Conservation (phyloP, 2,797 vertebrate genomes). For the Mallotus villosus region DNA sequence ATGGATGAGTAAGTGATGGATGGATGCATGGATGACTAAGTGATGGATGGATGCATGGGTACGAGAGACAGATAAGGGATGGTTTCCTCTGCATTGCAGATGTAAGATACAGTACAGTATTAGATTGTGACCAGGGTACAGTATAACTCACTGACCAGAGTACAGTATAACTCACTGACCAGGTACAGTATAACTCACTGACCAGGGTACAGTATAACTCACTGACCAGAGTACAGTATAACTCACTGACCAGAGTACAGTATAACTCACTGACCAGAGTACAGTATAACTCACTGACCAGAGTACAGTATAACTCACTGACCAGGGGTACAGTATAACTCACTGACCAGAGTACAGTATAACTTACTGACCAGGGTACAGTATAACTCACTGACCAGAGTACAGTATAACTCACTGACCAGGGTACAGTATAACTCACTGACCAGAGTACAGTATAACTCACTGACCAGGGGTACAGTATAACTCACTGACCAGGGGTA, state of each 20-base stretch:
- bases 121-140: no score
- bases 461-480: no score
- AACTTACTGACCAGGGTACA: no score
- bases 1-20: no score
- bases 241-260: slow-evolving; percentile 4
- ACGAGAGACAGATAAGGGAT: slow-evolving; percentile 43
- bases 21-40: background rate
- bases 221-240: no score
- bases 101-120: slow-evolving; percentile 9
- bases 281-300: slow-evolving; percentile 24
- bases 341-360: slow-evolving; percentile 8
- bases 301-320: slow-evolving; percentile 22
- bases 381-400: slow-evolving; percentile 19
- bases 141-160: slow-evolving; percentile 19
- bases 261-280: slow-evolving; percentile 33
- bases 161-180: slow-evolving; percentile 26
- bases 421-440: no score
- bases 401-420: slow-evolving; percentile 26
- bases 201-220: slow-evolving; percentile 18
- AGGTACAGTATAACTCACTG: slow-evolving; percentile 31
- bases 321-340: no score
- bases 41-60: background rate
- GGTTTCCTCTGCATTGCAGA: slow-evolving; percentile 34
- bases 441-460: slow-evolving; percentile 17
- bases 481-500: slow-evolving; percentile 18